Evolutionary conservation across 2,888 invertebrate species (phyloP), one percentile per base, ranked within the genome.

Genomic region (Pyrochroa serraticornis): DNA sequence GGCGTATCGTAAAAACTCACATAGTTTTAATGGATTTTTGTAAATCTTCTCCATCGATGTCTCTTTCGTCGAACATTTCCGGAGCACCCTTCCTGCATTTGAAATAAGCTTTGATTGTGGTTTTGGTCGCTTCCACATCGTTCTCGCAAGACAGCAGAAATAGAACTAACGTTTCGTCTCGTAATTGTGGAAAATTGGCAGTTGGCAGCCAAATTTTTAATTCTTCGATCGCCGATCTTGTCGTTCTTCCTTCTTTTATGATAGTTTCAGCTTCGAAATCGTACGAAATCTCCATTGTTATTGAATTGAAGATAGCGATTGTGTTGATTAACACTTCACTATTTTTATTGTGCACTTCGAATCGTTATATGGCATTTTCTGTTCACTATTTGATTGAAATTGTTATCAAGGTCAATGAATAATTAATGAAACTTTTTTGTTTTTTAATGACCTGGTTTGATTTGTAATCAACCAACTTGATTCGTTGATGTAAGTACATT

Each of bases 101-200:
- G 72, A 86, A 89, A 75, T 86, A 88, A 52, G 81, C 82, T 66
- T 83, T 82, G 67, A 90, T 85, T 67, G 88, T 89, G 5, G 71
- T 76, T 71, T 85, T 85, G 0, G 85, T 84, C 45, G 80, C 82
- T 22, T 85, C 84, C 65, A 84, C 69, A 36, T 86, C 80, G 52
- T 82, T 85, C 58, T 85, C 83, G 74, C 88, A 88, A 43, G 88
- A 87, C 69, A 87, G 82, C 64, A 87, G 82, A 71, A 89, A 89
- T 38, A 87, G 75, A 31, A 85, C 82, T 50, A 89, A 78, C 73
- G 87, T 87, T 75, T 87, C 86, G 64, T 85, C 83, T 32, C 82
- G 82, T 68, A 77, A 55, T 14, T 59, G 44, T 0, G 79, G 78
- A 30, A 77, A 64, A 9, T 63, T 59, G n/a, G 59, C 62, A 44